phyloP scores from a whole-genome alignment of 2,888 invertebrate species.

The Dryobota labecula region DNA sequence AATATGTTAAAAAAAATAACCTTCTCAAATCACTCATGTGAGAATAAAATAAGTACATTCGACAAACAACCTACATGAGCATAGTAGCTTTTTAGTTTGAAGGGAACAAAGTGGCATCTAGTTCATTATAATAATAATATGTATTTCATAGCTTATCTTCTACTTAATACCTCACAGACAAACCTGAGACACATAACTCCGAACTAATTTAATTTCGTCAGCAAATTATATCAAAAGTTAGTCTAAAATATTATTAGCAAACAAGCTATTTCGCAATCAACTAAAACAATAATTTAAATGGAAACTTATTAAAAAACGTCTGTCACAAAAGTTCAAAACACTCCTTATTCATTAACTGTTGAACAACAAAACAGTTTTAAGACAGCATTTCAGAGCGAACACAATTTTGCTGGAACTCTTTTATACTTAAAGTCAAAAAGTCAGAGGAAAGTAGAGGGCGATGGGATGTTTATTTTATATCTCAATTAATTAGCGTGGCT shows the following conservation, averaged over 20 bases:
- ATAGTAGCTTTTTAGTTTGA: background rate
- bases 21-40: background rate
- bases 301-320: conserved; percentile 48
- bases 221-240: conserved; percentile 32
- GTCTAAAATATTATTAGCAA: conserved; percentile 51
- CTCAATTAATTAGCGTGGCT: conserved; percentile 71
- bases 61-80: background rate
- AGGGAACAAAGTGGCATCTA: background rate
- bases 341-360: conserved; percentile 56
- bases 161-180: conserved; percentile 35
- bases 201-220: conserved; percentile 43
- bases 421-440: conserved; percentile 62
- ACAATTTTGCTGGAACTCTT: conserved; percentile 56
- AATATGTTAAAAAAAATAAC: background rate
- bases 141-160: conserved; percentile 17
- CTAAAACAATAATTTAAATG: conserved; percentile 38
- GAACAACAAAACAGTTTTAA: conserved; percentile 60
- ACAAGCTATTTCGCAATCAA: conserved; percentile 50
- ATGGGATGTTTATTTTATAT: conserved; percentile 69
- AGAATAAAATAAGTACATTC: background rate
- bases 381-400: conserved; percentile 42
- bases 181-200: conserved; percentile 33
- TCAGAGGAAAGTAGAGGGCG: conserved; percentile 43
- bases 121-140: conserved; percentile 3
- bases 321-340: conserved; percentile 51